Base-by-base conservation (phyloP, 2,888 invertebrate species). In the Aphodius sticticus region DNA sequence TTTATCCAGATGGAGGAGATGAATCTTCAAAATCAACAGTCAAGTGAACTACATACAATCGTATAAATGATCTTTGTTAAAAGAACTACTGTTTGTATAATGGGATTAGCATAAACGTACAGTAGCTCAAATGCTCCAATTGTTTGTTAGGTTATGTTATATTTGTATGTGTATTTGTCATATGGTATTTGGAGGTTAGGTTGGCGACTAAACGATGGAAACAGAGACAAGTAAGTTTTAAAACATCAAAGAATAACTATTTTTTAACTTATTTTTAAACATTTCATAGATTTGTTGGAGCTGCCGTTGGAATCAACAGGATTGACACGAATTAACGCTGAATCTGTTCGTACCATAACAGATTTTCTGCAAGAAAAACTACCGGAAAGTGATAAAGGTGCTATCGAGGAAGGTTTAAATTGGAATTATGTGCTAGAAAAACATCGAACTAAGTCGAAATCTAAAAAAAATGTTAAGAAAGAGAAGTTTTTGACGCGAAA, bases 401-500 rank as follows among this genome's bases (percentile, higher is more conserved):
- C 83, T 16, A 85, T 89, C 69, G 78, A 84, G 2, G 83, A 85
- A 37, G 88, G 88, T 83, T 82, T 90, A n/a, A 87, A 86, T 84
- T 90, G 90, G 89, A 85, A 86, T 6, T 89, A 89, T 81, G 83
- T 88, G 69, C 84, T 91, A 6, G 86, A 85, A 75, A 90, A 89
- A 83, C 86, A 87, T 70, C 87, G 85, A 75, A 79, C 84, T 15
- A 80, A 89, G 86, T 87, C 89, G 80, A 88, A 91, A 88, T 86
- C 86, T 70, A 84, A 89, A 83, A 88, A 90, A 86, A 90, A 89
- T 76, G 91, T 69, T 7, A 77, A 69, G 16, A 84, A 83, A 76
- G 89, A 89, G 0, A 89, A 88, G 35, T 90, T 90, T 53, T 87
- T 94, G 16, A 92, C 92, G 0, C 89, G 93, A 36, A 91, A 91